Percentiles rank a stretch among this genome's conserved stretches.
Conservation (phyloP, 2,113 vertebrate species). For the Sinocyclocheilus maitianheensis region DNA sequence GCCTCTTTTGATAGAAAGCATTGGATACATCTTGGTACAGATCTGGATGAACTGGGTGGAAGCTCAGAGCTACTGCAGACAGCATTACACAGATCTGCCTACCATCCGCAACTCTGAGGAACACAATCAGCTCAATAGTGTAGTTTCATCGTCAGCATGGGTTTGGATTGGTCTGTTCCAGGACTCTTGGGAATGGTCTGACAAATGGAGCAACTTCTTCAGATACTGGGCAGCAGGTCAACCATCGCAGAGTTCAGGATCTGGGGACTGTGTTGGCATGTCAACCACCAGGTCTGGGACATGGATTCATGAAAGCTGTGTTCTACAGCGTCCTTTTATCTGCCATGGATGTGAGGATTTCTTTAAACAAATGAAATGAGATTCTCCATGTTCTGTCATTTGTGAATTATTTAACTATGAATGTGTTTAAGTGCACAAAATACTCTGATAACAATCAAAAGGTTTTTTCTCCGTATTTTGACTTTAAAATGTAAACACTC, state of each 20-base stretch:
- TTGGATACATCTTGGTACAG: not conserved
- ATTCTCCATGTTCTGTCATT: not conserved
- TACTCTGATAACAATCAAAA: too few relatives aligned
- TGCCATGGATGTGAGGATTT: constrained; percentile 12
- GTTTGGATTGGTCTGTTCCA: constrained; percentile 37
- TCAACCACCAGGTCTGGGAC: not conserved
- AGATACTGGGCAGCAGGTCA: constrained; percentile 27
- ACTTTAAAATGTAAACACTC: too few relatives aligned
- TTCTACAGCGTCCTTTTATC: not conserved
- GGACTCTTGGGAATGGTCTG: constrained; percentile 44
- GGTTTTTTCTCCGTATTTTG: too few relatives aligned
- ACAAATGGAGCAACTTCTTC: constrained; percentile 6
- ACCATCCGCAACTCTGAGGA: not conserved
- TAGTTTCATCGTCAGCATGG: not conserved
- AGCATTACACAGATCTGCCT: constrained; percentile 17
- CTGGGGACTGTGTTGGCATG: constrained; percentile 31
- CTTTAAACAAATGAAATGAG: not conserved
- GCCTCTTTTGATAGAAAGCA: not conserved
- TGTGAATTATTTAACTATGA: too few relatives aligned
- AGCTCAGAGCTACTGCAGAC: constrained; percentile 40
- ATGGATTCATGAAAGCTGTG: constrained; percentile 31
- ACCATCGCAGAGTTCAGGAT: not conserved
- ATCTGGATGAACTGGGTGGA: not conserved
- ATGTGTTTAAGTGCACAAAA: too few relatives aligned
- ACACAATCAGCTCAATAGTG: not conserved